Percentiles rank a stretch among this genome's conserved stretches.
Evolutionary conservation across 2,113 vertebrate genomes (phyloP).

Genomic region (Ageneiosus marmoratus): DNA sequence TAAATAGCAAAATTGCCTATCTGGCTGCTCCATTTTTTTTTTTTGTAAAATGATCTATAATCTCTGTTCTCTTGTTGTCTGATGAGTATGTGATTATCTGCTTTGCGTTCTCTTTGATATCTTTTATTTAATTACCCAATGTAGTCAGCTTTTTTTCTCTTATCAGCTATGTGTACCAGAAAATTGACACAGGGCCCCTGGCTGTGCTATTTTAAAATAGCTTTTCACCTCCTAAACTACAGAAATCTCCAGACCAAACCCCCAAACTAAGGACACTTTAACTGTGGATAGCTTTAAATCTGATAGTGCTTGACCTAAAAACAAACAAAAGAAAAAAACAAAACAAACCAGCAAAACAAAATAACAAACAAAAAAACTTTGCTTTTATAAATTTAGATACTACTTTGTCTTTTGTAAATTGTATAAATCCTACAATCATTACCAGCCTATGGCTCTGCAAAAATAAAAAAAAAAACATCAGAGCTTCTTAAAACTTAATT

Average conservation of each 20-base stretch:
- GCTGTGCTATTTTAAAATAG: no score
- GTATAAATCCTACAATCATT: neutral
- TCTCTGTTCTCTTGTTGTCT: neutral
- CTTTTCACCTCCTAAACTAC: neutral
- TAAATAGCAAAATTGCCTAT: neutral
- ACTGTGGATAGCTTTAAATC: neutral
- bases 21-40: neutral
- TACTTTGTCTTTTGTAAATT: neutral
- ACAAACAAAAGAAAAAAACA: no score
- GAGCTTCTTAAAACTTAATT: neutral
- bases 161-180: neutral
- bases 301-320: neutral
- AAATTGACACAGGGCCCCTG: neutral
- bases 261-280: neutral
- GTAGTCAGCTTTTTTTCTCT: neutral
- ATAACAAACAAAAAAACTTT: neutral
- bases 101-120: neutral
- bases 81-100: neutral
- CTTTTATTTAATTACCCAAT: neutral
- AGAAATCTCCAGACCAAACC: neutral
- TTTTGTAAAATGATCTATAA: neutral
- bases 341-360: no score
- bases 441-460: neutral
- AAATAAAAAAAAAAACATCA: no score
- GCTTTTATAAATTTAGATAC: neutral